Evolutionary conservation across 2,888 invertebrate species (phyloP), one percentile per base, ranked within the genome.

Genomic region (Drosophila acutilabella): DNA sequence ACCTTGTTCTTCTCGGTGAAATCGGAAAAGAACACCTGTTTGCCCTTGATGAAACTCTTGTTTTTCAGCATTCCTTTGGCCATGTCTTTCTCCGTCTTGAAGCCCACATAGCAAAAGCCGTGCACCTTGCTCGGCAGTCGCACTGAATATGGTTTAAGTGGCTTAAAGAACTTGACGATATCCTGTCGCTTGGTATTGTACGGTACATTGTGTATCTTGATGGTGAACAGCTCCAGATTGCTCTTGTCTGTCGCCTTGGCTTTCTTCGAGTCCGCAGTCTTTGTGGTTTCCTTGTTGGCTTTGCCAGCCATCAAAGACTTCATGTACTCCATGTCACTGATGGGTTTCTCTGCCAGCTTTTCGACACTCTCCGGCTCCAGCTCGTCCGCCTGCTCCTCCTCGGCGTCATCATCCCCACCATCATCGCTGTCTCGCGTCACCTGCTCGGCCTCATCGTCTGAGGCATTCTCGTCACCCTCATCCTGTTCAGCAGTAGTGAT

Each of bases 51-150:
- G 91, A 98, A 97, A 89, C 97, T 96, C 92, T 96, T 97, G 90
- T 98, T 95, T 92, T 97, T 98, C 52, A 94, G 93, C 79, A 98
- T 93, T 2, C 97, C 98, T 88, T 96, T 95, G 33, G 95, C 95
- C 87, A 96, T 94, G 74, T 96, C 96, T 71, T 94, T 95, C 88
- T 98, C 96, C 4, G 95, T 95, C 91, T 96, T 95, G 88, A 98
- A 98, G 2, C 97, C 97, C n/a, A 97, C 96, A 93, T 96, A 98
- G 42, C 97, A 98, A 85, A 98, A 96, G 6, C 98, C 97, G 89
- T 96, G 95, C 2, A 96, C 93, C 80, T 95, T 94, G n/a, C 94
- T 91, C 0, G 98, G 97, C 45, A 98, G 92, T 70, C 97, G 93
- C 61, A 98, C 95, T 4, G 97, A 96, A 89, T 94, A 96, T 1